Evolutionary conservation across 2,797 vertebrate genomes (phyloP), one percentile per base, ranked within the genome.

Genomic region (Sorex maritimensis): DNA sequence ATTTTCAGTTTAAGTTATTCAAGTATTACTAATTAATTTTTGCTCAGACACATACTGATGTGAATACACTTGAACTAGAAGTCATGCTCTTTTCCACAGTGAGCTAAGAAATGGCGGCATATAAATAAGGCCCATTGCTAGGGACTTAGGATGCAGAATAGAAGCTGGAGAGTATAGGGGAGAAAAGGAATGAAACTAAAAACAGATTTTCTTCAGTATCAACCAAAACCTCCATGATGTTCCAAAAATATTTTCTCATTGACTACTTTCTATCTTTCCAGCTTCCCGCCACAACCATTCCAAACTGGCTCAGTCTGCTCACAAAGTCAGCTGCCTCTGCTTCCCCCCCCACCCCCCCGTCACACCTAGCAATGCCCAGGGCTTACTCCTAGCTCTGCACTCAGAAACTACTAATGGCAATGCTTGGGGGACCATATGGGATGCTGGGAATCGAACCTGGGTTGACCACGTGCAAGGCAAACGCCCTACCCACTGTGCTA

Each of bases 11-110:
- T 88, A 2, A 55, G 61, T 61, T 34, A 88, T 21, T 9, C 2
- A 87, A 55, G 52, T 14, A 81, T 2, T 10, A 81, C 68, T 5
- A 79, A 38, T 58, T 24, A 41, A 8, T 69, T 46, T 91, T 52
- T 86, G 28, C 74, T 92, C 69, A 90, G 68, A 44, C 19, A 41
- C 38, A 38, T 49, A 86, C 26, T 23, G 61, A n/a, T 75, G 68
- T 1, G 61, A 34, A 67, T 28, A 78, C 7, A 55, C 17, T 21
- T 61, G 41, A 74, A 78, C 12, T 58, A n/a, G 71, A 26, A 63
- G 79, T 12, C 80, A 24, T 73, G 12, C 19, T 81, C n/a, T 90
- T 83, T 67, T 28, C 41, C 41, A 26, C 1, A 19, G 26, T 34
- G 19, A 58, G 52, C 63, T n/a, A 7, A 84, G 73, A 55, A 69